Base-by-base conservation (phyloP, 2,113 vertebrate species). In the Morone saxatilis region DNA sequence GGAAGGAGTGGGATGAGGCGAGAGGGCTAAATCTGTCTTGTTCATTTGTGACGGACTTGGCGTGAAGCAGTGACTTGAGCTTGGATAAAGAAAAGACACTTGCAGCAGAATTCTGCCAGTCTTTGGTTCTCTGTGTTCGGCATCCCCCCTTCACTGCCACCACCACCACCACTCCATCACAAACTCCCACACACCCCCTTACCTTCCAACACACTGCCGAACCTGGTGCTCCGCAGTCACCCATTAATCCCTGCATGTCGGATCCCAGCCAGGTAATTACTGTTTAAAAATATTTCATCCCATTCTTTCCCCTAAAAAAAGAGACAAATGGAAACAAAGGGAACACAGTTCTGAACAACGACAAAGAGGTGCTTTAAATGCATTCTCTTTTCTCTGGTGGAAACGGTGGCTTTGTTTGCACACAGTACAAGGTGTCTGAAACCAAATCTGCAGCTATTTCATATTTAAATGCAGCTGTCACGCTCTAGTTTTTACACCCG, bases 211-310 rank as follows among this genome's bases (percentile, higher is more conserved):
- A 97, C 95, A 96, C 96, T 96, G 94, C 96, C 95, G 94, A 97
- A 98, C 96, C 96, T 95, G 96, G 95, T 96, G 96, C 97, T 97
- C 96, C 95, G 94, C 96, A 96, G 95, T 96, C 97, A 96, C 95
- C 97, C 97, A 97, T 98, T 98, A 98, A 99, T 98, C 97, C 98
- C 97, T 93, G 96, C 96, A 93, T 96, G 97, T 95, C 96, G 96
- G 96, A 99, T 96, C 95, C 96, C 94, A 96, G 98, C 98, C 97
- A 99, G 97, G 97, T 99, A 99, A 98, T 99, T 99, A 97, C 96
- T 96, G 97, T 99, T 99, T 97, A 98, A 98, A 99, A 99, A 99
- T 95, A 99, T 97, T 97, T 99, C 97, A 97, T 98, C 97, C 98
- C 96, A 97, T 97, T 98, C 97, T 96, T 96, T 97, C 92, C 96